Base-by-base conservation (phyloP, 2,797 vertebrate genomes). In the Paedocypris micromegethes region DNA sequence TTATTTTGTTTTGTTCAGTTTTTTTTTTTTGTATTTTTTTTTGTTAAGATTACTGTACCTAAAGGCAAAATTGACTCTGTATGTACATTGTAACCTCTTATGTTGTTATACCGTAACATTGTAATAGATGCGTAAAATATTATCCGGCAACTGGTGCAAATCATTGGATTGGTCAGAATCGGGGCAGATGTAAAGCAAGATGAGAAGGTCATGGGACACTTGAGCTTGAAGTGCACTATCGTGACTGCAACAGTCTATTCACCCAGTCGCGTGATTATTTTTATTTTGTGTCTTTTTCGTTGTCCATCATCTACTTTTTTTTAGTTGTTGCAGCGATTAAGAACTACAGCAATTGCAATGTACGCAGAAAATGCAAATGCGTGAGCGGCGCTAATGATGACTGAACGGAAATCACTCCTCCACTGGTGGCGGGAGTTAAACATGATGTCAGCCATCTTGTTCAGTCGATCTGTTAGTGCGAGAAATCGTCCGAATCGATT, bases 1-100 rank as follows among this genome's bases (percentile, higher is more conserved):
- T 23, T 23, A 23, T 23, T 23, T 23, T 23, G 23, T 23, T 68
- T 68, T 68, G 64, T 47, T 67, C 44, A 65, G 68, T 73, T 75
- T 79, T 71, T 75, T 74, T 7, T 60, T 64, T 57, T 60, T 45
- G 55, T 62, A 76, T 52, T 65, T 75, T 72, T 84, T 87, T 83
- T 75, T 92, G 91, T 94, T 89, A 89, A 90, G 88, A 93, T 93
- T 93, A 92, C 90, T 92, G 92, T 96, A 93, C 89, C 90, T 91
- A 94, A 52, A 92, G 91, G 86, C 89, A 90, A 90, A 90, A 91
- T 88, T 57, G 86, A 90, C 89, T 89, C 90, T 88, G 88, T 91
- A 92, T 92, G 91, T 91, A 92, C 92, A 88, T 86, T 93, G 92
- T 92, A 90, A 91, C 91, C 88, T 93, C 92, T 91, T 89, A 87